These are phyloP conservation scores for Anthophora plumipes DNA, from an alignment of 2,888 invertebrate genomes.

Conservation along the genomic window DNA sequence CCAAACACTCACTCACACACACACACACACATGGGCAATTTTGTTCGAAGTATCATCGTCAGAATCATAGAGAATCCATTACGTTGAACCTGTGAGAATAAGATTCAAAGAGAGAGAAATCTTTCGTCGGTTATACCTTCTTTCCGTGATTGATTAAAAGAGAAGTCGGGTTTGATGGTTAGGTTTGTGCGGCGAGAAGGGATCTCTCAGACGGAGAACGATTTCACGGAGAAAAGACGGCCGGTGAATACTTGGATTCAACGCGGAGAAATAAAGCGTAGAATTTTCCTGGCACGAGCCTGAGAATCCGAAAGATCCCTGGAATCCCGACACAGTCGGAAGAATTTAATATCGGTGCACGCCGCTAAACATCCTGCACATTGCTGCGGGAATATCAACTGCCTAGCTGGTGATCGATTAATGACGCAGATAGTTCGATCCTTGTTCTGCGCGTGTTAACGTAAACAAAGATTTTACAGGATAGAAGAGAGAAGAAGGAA, in stretches of 20 bases:
- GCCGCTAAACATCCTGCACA: constrained; percentile 43
- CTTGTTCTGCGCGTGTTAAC: background rate
- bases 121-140: background rate
- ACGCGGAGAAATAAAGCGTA: constrained; percentile 47
- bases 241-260: constrained; percentile 26
- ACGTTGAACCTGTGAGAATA: too few species aligned
- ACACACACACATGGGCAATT: too few species aligned
- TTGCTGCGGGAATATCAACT: constrained; percentile 4
- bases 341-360: constrained; percentile 70
- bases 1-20: too few species aligned
- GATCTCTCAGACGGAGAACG: constrained; percentile 15
- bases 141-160: constrained; percentile 1
- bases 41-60: too few species aligned
- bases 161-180: too few species aligned
- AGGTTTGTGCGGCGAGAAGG: too few species aligned
- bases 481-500: too few species aligned
- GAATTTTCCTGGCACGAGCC: constrained; percentile 38
- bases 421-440: background rate
- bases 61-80: too few species aligned
- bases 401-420: constrained; percentile 15
- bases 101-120: too few species aligned
- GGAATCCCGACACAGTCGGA: constrained; percentile 54
- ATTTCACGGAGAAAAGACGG: background rate
- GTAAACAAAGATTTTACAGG: too few species aligned
- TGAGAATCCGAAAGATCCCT: constrained; percentile 53